Evolutionary conservation across 1,140 invertebrate genomes (phyloP), one percentile per base, ranked within the genome.

Genomic region (Lepidurus arcticus): DNA sequence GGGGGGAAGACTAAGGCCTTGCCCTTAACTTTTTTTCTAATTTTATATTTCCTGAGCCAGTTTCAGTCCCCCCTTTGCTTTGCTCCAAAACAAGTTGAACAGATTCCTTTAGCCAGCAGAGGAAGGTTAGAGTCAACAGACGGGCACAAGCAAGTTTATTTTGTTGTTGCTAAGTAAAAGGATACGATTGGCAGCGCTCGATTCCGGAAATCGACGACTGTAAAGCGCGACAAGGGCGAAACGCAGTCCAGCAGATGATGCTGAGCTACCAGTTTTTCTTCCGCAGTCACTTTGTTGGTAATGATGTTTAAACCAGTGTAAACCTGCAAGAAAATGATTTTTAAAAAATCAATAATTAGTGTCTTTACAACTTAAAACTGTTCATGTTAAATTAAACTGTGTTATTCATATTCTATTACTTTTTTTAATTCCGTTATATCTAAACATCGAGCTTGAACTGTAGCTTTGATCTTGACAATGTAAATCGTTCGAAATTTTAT

Each of bases 281-380:
- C 91, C 45, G 83, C 82, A 0, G 94, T 95, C 0, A 97, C 94
- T 87, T 99, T 99, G 26, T 98, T 98, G 0, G 97, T 98, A 76
- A 97, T 91, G 81, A 99, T 94, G 83, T 99, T 93, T 81, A 99
- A 85, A 7, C 93, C 91, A 86, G 93, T 93, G 86, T 99, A 98
- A 7, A 98, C 90, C 94, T 97, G 87, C 24, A 86, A 86, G 80
- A 85, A 86, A 81, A 84, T 80, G 81, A 77, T 80, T 80, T 79
- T 53, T 74, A 77, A 44, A 65, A 45, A 65, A 5, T 1, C 76
- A 1, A 26, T 8, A 34, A 26, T 26, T 0, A 34, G 34, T 34
- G 34, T 4, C 34, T 34, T n/a, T 4, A 4, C 3, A 73, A 73
- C 2, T n/a, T 5, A 0, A 73, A n/a, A 0, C 2, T 2, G 2